Conservation (phyloP, 1,140 invertebrate species). For the Trinorchestia longiramus region DNA sequence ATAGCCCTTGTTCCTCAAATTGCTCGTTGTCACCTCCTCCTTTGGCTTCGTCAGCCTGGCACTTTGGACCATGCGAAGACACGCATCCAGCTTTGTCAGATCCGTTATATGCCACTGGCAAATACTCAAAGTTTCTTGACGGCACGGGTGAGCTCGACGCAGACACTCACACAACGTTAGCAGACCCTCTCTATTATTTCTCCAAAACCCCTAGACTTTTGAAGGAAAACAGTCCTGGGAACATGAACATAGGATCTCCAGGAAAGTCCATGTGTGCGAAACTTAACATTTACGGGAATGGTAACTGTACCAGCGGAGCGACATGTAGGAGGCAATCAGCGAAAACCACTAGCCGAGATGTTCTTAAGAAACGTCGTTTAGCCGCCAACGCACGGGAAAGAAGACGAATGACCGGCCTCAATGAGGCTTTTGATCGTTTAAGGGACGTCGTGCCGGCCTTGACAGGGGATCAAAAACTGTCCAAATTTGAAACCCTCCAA, state of each 20-base stretch:
- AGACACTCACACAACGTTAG: neutral
- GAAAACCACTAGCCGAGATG: constrained; percentile 34
- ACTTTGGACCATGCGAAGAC: neutral
- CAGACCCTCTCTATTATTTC: neutral
- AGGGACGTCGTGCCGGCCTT: constrained; percentile 85
- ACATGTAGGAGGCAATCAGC: neutral
- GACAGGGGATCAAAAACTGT: constrained; percentile 83
- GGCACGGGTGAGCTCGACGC: neutral
- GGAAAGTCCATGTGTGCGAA: neutral
- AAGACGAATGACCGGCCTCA: constrained; percentile 84
- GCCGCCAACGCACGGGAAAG: constrained; percentile 84
- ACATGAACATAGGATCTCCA: neutral
- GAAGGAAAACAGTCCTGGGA: neutral
- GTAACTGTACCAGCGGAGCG: neutral
- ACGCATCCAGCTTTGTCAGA: neutral
- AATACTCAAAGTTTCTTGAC: neutral
- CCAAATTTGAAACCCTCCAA: constrained; percentile 88
- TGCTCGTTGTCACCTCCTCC: constrained; percentile 12
- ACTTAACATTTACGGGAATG: neutral
- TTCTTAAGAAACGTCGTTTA: constrained; percentile 74
- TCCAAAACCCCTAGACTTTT: neutral
- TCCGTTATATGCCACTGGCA: neutral
- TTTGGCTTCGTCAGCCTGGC: neutral
- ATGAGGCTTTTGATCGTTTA: constrained; percentile 84
- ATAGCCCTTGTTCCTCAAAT: neutral